phyloP scores from a whole-genome alignment of 2,888 invertebrate species.

The Acrocyrtus sp. region DNA sequence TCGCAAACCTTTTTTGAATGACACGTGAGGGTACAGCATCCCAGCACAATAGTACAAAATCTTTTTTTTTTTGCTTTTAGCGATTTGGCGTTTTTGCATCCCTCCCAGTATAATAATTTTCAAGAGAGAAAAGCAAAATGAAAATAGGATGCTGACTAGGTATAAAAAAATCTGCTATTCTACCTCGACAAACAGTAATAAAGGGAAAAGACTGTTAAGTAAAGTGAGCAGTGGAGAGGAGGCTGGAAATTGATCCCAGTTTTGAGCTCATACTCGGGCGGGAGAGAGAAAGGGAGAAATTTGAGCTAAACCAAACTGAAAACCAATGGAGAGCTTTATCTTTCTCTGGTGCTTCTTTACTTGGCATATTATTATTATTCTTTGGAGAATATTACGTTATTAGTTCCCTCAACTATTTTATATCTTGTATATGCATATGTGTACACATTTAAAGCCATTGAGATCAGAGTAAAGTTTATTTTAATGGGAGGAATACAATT shows the following conservation, averaged over 20 bases:
- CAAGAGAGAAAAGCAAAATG: no score
- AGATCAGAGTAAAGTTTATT: constrained; percentile 4
- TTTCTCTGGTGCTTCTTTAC: no score
- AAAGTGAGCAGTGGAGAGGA: constrained; percentile 17
- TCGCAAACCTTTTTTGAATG: constrained; percentile 9
- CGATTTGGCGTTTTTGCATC: no score
- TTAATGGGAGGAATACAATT: constrained; percentile 54
- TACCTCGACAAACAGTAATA: constrained; percentile 37
- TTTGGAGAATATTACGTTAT: neutral
- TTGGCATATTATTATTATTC: neutral
- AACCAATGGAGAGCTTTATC: neutral
- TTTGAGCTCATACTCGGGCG: neutral
- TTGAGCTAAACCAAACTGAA: constrained; percentile 32
- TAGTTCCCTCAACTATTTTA: constrained; percentile 1
- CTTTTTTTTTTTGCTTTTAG: no score
- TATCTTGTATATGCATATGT: constrained; percentile 2
- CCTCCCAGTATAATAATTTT: no score
- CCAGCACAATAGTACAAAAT: no score
- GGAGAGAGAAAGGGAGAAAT: constrained; percentile 22
- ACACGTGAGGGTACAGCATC: neutral
- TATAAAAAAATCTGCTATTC: no score
- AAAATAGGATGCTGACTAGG: no score
- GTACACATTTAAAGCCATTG: neutral
- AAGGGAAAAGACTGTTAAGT: constrained; percentile 21
- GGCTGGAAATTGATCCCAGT: constrained; percentile 32